These are phyloP conservation scores for Hesperia comma DNA, from an alignment of 2,888 invertebrate species.

Conservation along the genomic window DNA sequence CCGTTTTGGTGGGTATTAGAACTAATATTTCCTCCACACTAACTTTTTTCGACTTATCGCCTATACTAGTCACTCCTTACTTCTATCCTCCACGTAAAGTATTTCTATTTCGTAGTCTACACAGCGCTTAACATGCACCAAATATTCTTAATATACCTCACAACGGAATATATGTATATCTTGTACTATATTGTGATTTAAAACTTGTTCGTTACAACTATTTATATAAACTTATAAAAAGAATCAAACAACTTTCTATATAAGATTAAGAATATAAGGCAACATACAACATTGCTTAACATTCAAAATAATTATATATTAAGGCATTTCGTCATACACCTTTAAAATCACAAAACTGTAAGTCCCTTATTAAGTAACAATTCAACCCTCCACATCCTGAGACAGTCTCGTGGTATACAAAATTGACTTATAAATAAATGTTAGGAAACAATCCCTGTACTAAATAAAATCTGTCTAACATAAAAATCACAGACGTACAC, in stretches of 20 bases:
- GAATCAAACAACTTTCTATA: not conserved
- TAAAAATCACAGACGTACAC: conserved; percentile 62
- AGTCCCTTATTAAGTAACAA: conserved; percentile 9
- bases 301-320: not conserved
- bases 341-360: conserved; percentile 10
- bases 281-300: conserved; percentile 15
- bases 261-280: conserved; percentile 8
- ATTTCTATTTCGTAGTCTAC: not conserved
- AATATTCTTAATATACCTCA: not conserved
- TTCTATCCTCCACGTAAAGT: too few species aligned
- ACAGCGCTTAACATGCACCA: not conserved
- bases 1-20: too few species aligned
- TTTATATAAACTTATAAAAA: not conserved
- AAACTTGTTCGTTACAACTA: conserved; percentile 9
- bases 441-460: conserved; percentile 41
- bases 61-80: too few species aligned
- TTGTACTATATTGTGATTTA: conserved; percentile 7
- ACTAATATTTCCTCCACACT: too few species aligned
- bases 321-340: conserved; percentile 13
- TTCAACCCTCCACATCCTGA: not conserved
- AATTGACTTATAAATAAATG: conserved; percentile 3
- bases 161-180: not conserved
- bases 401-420: not conserved
- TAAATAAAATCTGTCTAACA: conserved; percentile 35
- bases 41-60: too few species aligned